These are phyloP conservation scores for Chrysocyon brachyurus DNA, from an alignment of 2,797 vertebrate species.

Conservation along the genomic window DNA sequence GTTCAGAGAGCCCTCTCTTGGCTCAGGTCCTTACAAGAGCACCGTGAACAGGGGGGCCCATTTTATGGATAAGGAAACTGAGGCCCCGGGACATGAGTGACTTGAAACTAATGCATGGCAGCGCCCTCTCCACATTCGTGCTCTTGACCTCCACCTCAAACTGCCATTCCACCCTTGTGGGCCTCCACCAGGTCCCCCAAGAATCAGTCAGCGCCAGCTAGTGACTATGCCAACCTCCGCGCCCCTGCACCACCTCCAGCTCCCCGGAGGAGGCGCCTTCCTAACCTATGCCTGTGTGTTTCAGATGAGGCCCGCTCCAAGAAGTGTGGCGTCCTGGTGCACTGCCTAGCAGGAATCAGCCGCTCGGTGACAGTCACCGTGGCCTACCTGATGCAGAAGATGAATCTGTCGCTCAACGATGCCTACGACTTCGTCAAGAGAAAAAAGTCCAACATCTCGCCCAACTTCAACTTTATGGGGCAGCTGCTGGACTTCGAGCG, in stretches of 20 bases:
- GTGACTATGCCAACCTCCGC: background rate
- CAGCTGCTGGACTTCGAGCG: slow-evolving; percentile 99
- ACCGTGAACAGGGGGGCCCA: background rate
- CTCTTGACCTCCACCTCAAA: background rate
- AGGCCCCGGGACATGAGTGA: background rate
- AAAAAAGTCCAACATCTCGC: slow-evolving; percentile 99
- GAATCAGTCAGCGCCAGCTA: background rate
- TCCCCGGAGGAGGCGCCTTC: background rate
- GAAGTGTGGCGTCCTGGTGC: slow-evolving; percentile 98
- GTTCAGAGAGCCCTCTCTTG: background rate
- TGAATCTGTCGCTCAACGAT: slow-evolving; percentile 98
- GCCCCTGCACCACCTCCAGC: background rate
- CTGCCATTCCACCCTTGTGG: rapidly evolving
- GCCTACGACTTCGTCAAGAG: slow-evolving; percentile 99
- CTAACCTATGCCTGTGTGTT: slow-evolving; percentile 82
- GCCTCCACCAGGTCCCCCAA: background rate
- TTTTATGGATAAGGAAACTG: background rate
- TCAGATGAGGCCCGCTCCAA: slow-evolving; percentile 98
- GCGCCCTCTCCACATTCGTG: background rate
- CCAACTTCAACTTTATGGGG: slow-evolving; percentile 99
- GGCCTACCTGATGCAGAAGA: slow-evolving; percentile 99
- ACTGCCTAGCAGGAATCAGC: slow-evolving; percentile 98
- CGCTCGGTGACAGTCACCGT: slow-evolving; percentile 98
- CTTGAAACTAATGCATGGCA: background rate
- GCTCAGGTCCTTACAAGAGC: background rate